These are phyloP conservation scores for Acanthopagrus latus DNA, from an alignment of 2,797 vertebrate genomes.

Conservation along the genomic window DNA sequence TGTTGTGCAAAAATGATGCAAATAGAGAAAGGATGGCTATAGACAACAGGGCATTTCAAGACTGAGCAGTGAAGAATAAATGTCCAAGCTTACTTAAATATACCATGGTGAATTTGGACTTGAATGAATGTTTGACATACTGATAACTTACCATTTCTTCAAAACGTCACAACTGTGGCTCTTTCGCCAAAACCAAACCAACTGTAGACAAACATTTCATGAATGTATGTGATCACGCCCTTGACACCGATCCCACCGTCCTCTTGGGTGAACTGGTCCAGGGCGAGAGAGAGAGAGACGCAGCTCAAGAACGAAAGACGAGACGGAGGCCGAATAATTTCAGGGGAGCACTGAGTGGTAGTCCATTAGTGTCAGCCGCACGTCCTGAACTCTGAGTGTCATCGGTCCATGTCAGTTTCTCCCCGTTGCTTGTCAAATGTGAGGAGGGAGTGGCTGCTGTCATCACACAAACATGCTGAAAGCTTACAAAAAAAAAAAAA, in stretches of 20 bases:
- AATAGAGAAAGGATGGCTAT: no score
- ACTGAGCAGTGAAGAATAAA: background rate
- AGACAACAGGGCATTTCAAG: no score
- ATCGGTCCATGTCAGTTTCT: conserved; percentile 67
- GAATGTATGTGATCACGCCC: background rate
- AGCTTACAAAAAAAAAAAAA: conserved; percentile 27
- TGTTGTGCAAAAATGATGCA: no score
- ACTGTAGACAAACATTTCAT: conserved; percentile 11
- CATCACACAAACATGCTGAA: conserved; percentile 44
- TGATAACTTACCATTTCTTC: background rate
- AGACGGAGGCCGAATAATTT: conserved; percentile 57
- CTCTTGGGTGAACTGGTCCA: conserved; percentile 24
- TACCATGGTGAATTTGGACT: background rate
- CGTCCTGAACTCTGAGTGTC: conserved; percentile 70
- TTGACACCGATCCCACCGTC: conserved; percentile 1
- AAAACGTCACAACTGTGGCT: background rate
- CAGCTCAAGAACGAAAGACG: conserved; percentile 39
- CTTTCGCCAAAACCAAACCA: background rate
- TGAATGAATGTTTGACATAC: background rate
- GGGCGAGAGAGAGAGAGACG: conserved; percentile 8
- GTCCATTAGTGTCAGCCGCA: conserved; percentile 79
- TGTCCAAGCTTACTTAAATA: background rate
- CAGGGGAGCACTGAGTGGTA: conserved; percentile 53
- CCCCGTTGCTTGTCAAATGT: conserved; percentile 58
- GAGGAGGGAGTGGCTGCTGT: conserved; percentile 67